Base-by-base conservation (phyloP, 2,113 vertebrate species). In the Pontoporia blainvillei region DNA sequence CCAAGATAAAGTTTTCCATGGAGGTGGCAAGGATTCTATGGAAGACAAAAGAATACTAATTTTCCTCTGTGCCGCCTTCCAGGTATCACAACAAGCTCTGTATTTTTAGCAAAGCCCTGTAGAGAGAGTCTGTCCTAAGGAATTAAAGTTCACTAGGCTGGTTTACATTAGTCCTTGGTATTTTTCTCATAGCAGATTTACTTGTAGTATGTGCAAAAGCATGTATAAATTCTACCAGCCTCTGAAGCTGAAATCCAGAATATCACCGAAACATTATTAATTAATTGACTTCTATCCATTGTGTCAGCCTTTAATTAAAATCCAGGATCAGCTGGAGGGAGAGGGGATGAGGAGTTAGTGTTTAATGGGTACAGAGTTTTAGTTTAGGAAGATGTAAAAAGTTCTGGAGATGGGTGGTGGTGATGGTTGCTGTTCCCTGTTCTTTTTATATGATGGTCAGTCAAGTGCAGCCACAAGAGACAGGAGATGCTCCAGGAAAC, bases 121-220 rank as follows among this genome's bases (percentile, higher is more conserved):
- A 49, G 49, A 57, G 49, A 87, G 13, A 69, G 15, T 25, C 66
- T 73, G 7, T 27, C 39, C 52, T 72, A 44, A 59, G 29, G 69
- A 79, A 85, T 46, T 54, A 82, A 71, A 91, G 46, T 11, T 90
- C 25, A n/a, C 49, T 79, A 57, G 18, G 89, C 54, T 78, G 15
- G 6, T 64, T 73, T 69, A 90, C 20, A 75, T 72, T 73, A 73
- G 49, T 36, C 46, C 27, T 83, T 83, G 64, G 46, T 57, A 44
- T 29, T 89, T 78, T 95, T 97, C 91, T 95, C 44, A 93, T 6
- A 66, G n/a, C 36, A 54, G 84, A 79, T 75, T 34, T 18, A 39
- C 90, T 85, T 31, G 52, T 52, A 57, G 23, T 11, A 1, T 34
- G 46, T 21, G 2, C 71, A 78, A 75, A 95, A 75, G 62, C 52